Conservation (phyloP, 2,113 vertebrate genomes). For the Apodemus speciosus region DNA sequence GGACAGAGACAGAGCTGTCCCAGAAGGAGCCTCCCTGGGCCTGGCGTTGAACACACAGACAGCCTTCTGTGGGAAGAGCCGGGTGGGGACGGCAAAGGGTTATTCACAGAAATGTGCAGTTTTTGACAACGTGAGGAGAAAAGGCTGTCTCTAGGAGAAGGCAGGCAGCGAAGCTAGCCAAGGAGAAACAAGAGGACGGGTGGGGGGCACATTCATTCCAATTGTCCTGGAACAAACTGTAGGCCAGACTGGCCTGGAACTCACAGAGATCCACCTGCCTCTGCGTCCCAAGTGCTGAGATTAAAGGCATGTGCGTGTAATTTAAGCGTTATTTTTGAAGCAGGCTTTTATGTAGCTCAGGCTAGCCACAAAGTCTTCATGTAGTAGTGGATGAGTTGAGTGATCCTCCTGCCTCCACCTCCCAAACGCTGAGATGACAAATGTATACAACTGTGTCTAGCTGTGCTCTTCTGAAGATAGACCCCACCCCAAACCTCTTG, state of each 20-base stretch:
- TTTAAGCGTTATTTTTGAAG: background rate
- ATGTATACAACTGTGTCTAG: fast-evolving
- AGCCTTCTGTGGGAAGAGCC: background rate
- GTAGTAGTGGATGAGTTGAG: background rate
- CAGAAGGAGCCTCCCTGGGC: background rate
- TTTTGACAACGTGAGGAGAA: background rate
- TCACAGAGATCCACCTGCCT: background rate
- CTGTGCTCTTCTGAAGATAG: no score
- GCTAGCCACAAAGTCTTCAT: background rate
- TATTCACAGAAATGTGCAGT: background rate
- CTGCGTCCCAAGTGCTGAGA: background rate
- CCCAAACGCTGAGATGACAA: no score
- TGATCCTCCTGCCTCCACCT: background rate
- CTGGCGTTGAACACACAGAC: background rate
- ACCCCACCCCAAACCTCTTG: background rate
- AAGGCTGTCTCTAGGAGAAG: background rate
- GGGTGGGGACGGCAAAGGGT: background rate
- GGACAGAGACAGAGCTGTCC: background rate
- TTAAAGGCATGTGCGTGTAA: background rate
- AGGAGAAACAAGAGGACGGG: background rate
- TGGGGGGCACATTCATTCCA: fast-evolving
- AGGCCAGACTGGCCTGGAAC: background rate
- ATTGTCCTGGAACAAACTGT: no score
- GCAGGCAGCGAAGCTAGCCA: background rate
- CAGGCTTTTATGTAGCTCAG: background rate